Evolutionary conservation across 2,888 invertebrate species (phyloP).

Genomic region (Drosophila quasianomalipes): DNA sequence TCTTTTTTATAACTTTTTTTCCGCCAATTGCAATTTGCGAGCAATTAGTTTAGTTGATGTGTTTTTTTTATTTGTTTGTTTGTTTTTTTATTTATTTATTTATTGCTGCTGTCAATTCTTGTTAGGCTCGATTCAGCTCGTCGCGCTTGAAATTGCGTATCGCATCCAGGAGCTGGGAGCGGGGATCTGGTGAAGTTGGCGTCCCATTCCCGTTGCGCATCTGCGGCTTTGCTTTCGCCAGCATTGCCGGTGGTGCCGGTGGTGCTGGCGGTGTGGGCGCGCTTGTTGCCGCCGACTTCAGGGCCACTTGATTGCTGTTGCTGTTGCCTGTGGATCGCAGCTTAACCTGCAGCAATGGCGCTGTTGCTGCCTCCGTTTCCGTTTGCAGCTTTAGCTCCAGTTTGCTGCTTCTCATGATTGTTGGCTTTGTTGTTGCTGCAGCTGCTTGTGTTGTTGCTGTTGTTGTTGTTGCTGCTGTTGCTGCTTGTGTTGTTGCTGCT

Average conservation of each 20-base stretch:
- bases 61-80: background rate
- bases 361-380: slow-evolving; percentile 61
- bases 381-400: slow-evolving; percentile 30
- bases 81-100: background rate
- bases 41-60: background rate
- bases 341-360: slow-evolving; percentile 56
- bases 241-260: slow-evolving; percentile 62
- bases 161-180: slow-evolving; percentile 89
- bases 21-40: background rate
- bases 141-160: slow-evolving; percentile 89
- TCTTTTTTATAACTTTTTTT: background rate
- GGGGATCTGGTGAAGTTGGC: slow-evolving; percentile 86
- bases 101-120: background rate
- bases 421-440: background rate
- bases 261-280: slow-evolving; percentile 43
- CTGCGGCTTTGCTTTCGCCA: slow-evolving; percentile 81
- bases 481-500: slow-evolving; percentile 1
- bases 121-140: slow-evolving; percentile 76
- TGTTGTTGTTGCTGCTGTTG: background rate
- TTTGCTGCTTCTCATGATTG: slow-evolving; percentile 39
- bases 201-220: slow-evolving; percentile 46
- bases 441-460: slow-evolving; percentile 11
- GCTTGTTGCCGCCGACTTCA: slow-evolving; percentile 15
- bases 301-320: background rate
- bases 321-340: slow-evolving; percentile 44